Conservation (phyloP, 2,113 vertebrate genomes). For the Ginglymostoma cirratum region DNA sequence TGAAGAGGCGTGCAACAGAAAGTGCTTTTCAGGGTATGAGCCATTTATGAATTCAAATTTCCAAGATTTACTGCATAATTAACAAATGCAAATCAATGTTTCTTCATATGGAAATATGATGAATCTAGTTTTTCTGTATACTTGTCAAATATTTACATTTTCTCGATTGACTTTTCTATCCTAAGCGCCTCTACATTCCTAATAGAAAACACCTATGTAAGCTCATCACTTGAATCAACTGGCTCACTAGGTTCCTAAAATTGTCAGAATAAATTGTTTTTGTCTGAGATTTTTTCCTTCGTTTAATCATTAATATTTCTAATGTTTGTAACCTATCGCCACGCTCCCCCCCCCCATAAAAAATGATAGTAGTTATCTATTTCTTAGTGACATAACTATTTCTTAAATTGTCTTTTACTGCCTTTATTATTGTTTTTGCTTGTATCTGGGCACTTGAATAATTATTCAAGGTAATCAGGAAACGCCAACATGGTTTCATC, state of each 20-base stretch:
- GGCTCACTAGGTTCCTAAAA: background rate
- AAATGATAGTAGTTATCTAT: background rate
- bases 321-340: background rate
- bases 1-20: conserved; percentile 91
- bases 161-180: background rate
- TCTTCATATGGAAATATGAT: background rate
- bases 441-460: no score
- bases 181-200: background rate
- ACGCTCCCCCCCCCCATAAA: background rate
- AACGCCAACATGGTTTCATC: no score
- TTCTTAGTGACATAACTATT: no score
- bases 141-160: background rate
- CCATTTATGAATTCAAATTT: conserved; percentile 16
- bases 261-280: background rate
- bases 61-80: background rate
- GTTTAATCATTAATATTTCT: background rate
- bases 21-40: conserved; percentile 82
- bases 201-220: background rate
- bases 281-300: background rate
- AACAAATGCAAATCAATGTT: background rate
- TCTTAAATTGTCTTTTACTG: background rate
- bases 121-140: background rate
- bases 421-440: background rate
- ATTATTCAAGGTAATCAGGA: no score
- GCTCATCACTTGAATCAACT: background rate